Evolutionary conservation across 2,113 vertebrate genomes (phyloP).

Genomic region (Machaerirhynchus nigripectus): DNA sequence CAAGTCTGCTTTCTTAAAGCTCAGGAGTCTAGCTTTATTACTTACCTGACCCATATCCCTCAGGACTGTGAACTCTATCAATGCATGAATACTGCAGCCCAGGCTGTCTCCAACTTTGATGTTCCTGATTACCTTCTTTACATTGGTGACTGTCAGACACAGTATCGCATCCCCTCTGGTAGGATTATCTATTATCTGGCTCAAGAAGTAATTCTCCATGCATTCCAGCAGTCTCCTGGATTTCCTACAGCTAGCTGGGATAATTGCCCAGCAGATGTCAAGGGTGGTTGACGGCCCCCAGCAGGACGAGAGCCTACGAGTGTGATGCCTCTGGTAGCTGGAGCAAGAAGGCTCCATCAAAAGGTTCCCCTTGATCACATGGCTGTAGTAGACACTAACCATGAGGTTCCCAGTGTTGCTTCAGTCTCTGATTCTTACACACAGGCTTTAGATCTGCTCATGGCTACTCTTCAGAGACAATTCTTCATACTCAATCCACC

Average conservation of each 20-base stretch:
- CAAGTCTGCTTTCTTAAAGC: neutral
- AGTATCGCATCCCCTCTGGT: too few species aligned
- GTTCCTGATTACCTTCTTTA: neutral
- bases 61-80: neutral
- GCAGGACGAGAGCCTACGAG: neutral
- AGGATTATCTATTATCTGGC: neutral
- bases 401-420: too few species aligned
- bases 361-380: neutral
- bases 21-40: neutral
- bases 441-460: neutral
- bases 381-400: neutral
- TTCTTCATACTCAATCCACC: neutral
- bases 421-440: neutral
- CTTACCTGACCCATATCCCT: neutral
- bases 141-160: neutral
- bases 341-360: neutral
- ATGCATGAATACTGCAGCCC: neutral
- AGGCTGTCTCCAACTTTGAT: neutral
- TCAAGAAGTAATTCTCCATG: too few species aligned
- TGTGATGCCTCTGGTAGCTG: neutral
- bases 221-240: neutral
- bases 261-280: neutral
- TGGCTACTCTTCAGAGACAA: neutral
- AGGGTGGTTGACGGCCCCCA: neutral
- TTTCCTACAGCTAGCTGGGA: too few species aligned